Conservation (phyloP, 2,113 vertebrate species). For the Athene cunicularia region DNA sequence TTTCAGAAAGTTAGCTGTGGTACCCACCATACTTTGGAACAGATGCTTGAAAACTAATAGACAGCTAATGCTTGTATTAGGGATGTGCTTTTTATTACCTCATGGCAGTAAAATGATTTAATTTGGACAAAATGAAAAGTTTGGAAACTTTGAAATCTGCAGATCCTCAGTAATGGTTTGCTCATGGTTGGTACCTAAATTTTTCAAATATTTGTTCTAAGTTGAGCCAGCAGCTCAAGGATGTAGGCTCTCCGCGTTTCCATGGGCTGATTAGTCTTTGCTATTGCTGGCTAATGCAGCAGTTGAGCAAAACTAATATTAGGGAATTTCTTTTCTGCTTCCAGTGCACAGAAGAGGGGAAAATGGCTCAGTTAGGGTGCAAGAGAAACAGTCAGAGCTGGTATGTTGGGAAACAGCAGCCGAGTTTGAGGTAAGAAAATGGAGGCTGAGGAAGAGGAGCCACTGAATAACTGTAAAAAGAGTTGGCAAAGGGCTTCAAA, state of each 20-base stretch:
- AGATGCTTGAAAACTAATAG: background rate
- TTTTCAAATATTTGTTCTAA: slow-evolving; percentile 26
- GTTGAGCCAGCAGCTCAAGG: background rate
- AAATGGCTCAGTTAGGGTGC: background rate
- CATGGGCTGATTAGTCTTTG: background rate
- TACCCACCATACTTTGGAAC: background rate
- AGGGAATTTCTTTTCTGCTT: background rate
- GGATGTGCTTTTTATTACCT: background rate
- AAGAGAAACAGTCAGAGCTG: background rate
- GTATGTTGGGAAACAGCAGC: background rate
- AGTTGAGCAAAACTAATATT: background rate
- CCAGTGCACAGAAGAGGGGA: background rate
- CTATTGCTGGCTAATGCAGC: background rate
- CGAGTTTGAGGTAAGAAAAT: background rate
- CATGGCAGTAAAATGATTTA: background rate
- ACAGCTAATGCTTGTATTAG: background rate
- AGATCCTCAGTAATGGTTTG: background rate
- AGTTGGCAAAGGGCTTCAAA: background rate
- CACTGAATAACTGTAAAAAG: background rate
- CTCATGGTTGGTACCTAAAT: background rate
- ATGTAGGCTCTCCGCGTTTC: background rate
- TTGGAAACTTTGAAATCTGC: background rate
- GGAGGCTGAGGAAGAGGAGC: background rate
- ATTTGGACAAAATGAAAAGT: background rate
- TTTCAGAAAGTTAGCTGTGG: background rate